Evolutionary conservation across 2,888 invertebrate species (phyloP).

Genomic region (Leptinotarsa juncta): DNA sequence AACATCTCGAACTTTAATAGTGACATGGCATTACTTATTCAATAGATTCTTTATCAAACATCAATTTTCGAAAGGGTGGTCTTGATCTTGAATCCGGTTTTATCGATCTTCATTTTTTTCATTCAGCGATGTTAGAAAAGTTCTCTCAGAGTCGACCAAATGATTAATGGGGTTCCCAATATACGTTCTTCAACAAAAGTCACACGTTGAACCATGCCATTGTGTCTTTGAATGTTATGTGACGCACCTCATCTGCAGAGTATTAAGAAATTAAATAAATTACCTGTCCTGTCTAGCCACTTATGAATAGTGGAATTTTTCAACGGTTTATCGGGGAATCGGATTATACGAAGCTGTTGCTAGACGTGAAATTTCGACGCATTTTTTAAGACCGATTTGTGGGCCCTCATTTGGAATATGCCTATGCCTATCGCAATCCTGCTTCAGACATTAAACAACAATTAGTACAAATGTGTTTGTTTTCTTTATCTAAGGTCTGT

Average conservation of each 20-base stretch:
- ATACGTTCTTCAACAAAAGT: too few relatives aligned
- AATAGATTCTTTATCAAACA: too few relatives aligned
- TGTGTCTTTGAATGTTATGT: background rate
- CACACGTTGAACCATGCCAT: background rate
- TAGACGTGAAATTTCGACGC: background rate
- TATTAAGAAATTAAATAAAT: background rate
- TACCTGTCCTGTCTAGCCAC: background rate
- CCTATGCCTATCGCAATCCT: conserved; percentile 4
- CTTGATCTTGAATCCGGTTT: background rate
- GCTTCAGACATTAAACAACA: conserved; percentile 16
- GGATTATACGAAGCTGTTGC: background rate
- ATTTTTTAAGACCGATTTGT: background rate
- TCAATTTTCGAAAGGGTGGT: too few relatives aligned
- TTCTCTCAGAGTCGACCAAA: background rate
- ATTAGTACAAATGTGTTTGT: conserved; percentile 31
- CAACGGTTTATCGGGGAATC: background rate
- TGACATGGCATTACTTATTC: too few relatives aligned
- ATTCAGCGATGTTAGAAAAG: background rate
- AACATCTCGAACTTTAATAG: too few relatives aligned
- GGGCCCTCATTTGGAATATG: conserved; percentile 1
- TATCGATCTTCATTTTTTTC: background rate
- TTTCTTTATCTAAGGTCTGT: conserved; percentile 32
- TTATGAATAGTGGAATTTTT: background rate
- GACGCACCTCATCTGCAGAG: background rate
- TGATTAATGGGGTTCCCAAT: background rate